A percentile compares a stretch with the other conserved stretches of the same genome.
Evolutionary conservation across 1,140 invertebrate genomes (phyloP).

Genomic region (Patella vulgata): DNA sequence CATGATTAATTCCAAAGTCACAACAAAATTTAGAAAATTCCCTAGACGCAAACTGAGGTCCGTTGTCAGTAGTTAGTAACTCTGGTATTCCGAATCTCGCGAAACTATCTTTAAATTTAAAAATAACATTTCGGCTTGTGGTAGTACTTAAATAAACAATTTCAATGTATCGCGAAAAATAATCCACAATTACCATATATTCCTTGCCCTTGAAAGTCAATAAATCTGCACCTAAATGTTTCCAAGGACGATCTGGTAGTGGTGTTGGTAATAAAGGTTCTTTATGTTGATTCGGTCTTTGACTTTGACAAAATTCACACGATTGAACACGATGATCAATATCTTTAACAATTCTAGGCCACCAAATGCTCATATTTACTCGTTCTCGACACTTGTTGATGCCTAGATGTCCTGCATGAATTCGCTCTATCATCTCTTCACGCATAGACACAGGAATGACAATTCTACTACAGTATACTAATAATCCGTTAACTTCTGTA

Average conservation of each 20-base stretch:
- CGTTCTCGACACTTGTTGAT: constrained; percentile 18
- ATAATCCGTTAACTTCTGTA: background rate
- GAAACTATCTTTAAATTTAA: constrained; percentile 10
- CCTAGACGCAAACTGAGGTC: constrained; percentile 16
- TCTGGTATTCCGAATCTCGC: constrained; percentile 6
- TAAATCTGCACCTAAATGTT: constrained; percentile 11
- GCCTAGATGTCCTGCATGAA: constrained; percentile 55
- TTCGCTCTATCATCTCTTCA: constrained; percentile 42
- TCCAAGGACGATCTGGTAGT: constrained; percentile 15
- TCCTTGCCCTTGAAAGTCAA: constrained; percentile 6
- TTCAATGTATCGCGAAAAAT: constrained; percentile 14
- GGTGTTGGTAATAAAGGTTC: constrained; percentile 11
- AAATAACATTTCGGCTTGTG: constrained; percentile 1
- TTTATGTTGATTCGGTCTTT: background rate
- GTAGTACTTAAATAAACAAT: background rate
- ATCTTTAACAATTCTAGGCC: constrained; percentile 2
- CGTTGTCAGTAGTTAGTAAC: constrained; percentile 8
- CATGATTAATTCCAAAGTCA: no score
- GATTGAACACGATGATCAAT: background rate
- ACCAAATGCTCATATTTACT: background rate
- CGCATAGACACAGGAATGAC: constrained; percentile 45
- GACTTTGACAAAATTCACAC: background rate
- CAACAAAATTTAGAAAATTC: constrained; percentile 21
- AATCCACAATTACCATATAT: constrained; percentile 15
- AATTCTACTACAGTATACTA: constrained; percentile 24